Evolutionary conservation across 1,140 invertebrate genomes (phyloP).

Genomic region (Zaprionus taronus): DNA sequence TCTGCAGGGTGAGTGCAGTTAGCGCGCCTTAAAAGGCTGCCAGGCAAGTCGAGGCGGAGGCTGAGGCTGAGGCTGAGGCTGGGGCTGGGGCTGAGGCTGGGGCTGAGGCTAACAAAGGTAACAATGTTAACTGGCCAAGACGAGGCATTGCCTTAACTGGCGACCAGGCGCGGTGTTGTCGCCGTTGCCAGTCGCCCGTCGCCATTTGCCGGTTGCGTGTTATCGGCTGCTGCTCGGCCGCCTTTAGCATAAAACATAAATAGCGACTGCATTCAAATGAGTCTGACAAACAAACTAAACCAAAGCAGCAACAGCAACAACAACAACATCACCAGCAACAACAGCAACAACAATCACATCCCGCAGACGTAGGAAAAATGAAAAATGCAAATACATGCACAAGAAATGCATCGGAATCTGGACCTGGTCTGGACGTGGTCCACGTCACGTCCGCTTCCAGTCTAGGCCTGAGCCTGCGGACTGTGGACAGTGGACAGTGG

Average conservation of each 20-base stretch:
- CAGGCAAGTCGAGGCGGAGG: conserved; percentile 10
- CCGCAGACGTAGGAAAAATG: conserved; percentile 18
- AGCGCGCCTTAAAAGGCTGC: conserved; percentile 49
- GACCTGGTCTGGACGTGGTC: conserved; percentile 1
- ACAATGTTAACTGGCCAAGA: conserved; percentile 42
- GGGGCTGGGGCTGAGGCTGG: neutral
- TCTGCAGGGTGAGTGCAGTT: conserved; percentile 2
- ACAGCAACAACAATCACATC: conserved; percentile 23
- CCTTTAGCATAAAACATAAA: conserved; percentile 82
- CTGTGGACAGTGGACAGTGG: neutral
- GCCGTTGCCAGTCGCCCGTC: conserved; percentile 33
- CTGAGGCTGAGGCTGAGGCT: neutral
- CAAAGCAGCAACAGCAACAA: conserved; percentile 32
- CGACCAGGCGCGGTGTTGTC: conserved; percentile 33
- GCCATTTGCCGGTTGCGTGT: conserved; percentile 51
- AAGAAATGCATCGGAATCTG: conserved; percentile 33
- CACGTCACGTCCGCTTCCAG: neutral
- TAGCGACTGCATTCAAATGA: conserved; percentile 81
- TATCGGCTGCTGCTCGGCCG: conserved; percentile 53
- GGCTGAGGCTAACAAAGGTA: conserved; percentile 39
- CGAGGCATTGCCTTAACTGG: conserved; percentile 43
- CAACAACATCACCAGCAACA: neutral
- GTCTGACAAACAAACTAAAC: conserved; percentile 75
- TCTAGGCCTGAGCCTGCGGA: neutral
- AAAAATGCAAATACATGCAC: conserved; percentile 56